A percentile compares a stretch with the other conserved stretches of the same genome.
phyloP scores from a whole-genome alignment of 1,140 invertebrate species.

The Ectropis grisescens region DNA sequence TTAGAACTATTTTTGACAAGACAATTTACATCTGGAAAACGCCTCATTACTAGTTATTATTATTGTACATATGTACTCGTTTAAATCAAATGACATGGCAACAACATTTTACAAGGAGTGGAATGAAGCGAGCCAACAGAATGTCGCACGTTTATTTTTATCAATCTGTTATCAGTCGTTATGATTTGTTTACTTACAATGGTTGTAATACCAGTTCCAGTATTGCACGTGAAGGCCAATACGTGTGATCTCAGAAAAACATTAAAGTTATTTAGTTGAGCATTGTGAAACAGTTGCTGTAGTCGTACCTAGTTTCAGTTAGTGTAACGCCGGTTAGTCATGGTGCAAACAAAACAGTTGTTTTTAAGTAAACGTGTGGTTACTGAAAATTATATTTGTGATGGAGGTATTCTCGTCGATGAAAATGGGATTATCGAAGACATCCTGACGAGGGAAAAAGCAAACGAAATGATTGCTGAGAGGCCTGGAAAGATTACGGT shows the following conservation, averaged over 20 bases:
- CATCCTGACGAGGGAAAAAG: constrained; percentile 43
- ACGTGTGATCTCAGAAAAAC: no score
- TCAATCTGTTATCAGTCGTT: constrained; percentile 9
- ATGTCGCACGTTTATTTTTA: no score
- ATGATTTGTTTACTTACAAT: constrained; percentile 17
- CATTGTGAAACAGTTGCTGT: no score
- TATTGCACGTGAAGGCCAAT: constrained; percentile 5
- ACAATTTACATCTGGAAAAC: no score
- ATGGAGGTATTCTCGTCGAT: constrained; percentile 49
- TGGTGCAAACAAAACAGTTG: constrained; percentile 14
- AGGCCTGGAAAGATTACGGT: constrained; percentile 56
- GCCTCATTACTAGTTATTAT: no score
- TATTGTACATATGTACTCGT: no score
- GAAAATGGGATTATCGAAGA: constrained; percentile 44
- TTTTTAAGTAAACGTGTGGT: constrained; percentile 54
- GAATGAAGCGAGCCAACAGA: no score
- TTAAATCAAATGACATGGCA: no score
- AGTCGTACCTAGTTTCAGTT: constrained; percentile 2
- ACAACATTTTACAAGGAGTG: no score
- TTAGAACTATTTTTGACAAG: no score
- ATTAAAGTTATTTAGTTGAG: no score
- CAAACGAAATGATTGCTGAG: constrained; percentile 56
- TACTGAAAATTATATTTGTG: constrained; percentile 38
- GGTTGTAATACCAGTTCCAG: constrained; percentile 5
- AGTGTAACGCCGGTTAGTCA: constrained; percentile 1